phyloP scores from a whole-genome alignment of 2,888 invertebrate species.

The Epinotia bilunana region DNA sequence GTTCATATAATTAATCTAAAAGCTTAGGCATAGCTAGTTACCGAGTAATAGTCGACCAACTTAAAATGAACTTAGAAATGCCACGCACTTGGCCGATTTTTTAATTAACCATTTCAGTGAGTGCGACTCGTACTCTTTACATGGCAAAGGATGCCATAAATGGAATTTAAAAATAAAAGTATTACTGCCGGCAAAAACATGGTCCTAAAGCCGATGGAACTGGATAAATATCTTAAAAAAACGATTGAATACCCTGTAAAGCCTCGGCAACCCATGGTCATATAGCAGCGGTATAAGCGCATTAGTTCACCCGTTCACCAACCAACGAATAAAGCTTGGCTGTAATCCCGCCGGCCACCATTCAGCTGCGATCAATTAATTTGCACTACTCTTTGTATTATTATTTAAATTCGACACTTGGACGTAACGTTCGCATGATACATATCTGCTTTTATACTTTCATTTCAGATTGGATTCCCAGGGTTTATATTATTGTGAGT shows the following conservation, averaged over 20 bases:
- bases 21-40: too few species aligned
- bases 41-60: too few species aligned
- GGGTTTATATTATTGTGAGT: background rate
- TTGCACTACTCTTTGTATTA: conserved; percentile 39
- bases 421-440: conserved; percentile 11
- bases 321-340: conserved; percentile 50
- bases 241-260: conserved; percentile 9
- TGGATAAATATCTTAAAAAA: conserved; percentile 12
- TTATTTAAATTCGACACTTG: conserved; percentile 36
- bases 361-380: conserved; percentile 49
- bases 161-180: too few species aligned
- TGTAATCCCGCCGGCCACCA: conserved; percentile 51
- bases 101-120: too few species aligned
- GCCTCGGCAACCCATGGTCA: conserved; percentile 9
- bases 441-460: conserved; percentile 9
- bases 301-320: conserved; percentile 51
- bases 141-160: too few species aligned
- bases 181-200: too few species aligned
- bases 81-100: too few species aligned
- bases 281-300: conserved; percentile 49
- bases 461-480: background rate
- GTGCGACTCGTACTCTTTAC: too few species aligned
- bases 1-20: too few species aligned
- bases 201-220: conserved; percentile 17
- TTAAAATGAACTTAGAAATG: too few species aligned